Evolutionary conservation across 2,113 vertebrate genomes (phyloP), one percentile per base, ranked within the genome.

Genomic region (Sialia sialis): DNA sequence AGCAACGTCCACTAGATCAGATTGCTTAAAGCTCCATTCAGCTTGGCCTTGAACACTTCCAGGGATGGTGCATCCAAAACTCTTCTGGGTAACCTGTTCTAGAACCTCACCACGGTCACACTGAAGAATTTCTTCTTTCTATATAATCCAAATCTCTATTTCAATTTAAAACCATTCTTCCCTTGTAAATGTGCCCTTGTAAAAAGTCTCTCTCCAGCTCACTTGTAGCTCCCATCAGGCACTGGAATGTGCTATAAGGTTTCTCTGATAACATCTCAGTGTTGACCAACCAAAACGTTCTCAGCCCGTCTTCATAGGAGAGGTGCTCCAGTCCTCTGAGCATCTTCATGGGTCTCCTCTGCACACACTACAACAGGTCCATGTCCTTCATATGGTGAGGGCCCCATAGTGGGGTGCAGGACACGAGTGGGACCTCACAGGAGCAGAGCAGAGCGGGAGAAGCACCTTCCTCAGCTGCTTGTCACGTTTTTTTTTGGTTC

Each of bases 181-280:
- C 4, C 16, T 46, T 39, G 15, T 46, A 10, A 25, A 25, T 0
- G 0, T 46, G 10, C 13, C n/a, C 48, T 69, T n/a, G n/a, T n/a
- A 22, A 69, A 78, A 59, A 9, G 16, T 39, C 19, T 8, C 7
- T 14, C 23, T 62, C 6, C 15, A 34, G 10, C 38, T 54, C 16
- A 60, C 7, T 39, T 54, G 7, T 23, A 46, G 19, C 19, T 38
- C 29, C 16, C 20, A 62, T 48, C 32, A 78, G 39, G 19, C n/a
- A 62, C 15, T 54, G 23, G n/a, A 62, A 60, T 4, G 12, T 60
- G 18, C 22, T 46, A 11, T 13, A n/a, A 54, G 3, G 2, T 46
- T 19, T 87, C 19, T 17, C 39, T n/a, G 20, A 52, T 70, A 39
- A 38, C 23, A 54, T 46, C 17, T 32, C 18, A 29, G 17, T 20